A percentile compares a stretch with the other conserved stretches of the same genome.
phyloP scores from a whole-genome alignment of 2,113 vertebrate genomes.

The Monopterus albus region DNA sequence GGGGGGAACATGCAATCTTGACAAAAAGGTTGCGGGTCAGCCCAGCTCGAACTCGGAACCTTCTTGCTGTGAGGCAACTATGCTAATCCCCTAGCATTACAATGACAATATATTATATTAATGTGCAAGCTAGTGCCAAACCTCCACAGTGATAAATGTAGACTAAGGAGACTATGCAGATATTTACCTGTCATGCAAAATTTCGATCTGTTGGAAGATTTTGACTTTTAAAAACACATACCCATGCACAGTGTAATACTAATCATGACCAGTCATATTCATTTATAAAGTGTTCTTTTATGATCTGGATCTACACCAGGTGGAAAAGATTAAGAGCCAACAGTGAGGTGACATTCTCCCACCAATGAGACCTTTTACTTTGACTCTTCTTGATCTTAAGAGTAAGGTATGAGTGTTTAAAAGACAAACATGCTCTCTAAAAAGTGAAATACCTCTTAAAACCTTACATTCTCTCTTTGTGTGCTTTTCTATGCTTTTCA shows the following conservation, averaged over 20 bases:
- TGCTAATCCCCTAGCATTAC: too few relatives aligned
- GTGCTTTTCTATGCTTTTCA: constrained; percentile 57
- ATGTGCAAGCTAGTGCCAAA: not conserved
- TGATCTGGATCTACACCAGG: constrained; percentile 2
- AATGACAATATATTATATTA: not conserved
- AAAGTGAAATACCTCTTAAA: constrained; percentile 49
- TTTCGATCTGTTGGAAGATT: constrained; percentile 39
- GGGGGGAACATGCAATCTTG: too few relatives aligned
- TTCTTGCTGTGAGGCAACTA: too few relatives aligned
- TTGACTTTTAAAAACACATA: constrained; percentile 41
- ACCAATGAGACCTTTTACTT: not conserved
- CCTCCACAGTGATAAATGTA: not conserved
- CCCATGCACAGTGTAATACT: not conserved
- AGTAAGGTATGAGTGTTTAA: constrained; percentile 39
- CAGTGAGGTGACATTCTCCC: not conserved
- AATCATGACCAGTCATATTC: not conserved
- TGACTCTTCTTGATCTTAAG: not conserved
- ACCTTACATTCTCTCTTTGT: constrained; percentile 73
- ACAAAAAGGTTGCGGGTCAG: too few relatives aligned
- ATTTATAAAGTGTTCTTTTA: not conserved
- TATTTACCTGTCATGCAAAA: constrained; percentile 26
- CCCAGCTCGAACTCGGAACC: too few relatives aligned
- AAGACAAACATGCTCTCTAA: constrained; percentile 34
- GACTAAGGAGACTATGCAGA: constrained; percentile 58
- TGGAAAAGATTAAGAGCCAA: constrained; percentile 12